A percentile compares a stretch with the other conserved stretches of the same genome.
phyloP scores from a whole-genome alignment of 2,888 invertebrate genomes.

The Ptilodon capucinus region DNA sequence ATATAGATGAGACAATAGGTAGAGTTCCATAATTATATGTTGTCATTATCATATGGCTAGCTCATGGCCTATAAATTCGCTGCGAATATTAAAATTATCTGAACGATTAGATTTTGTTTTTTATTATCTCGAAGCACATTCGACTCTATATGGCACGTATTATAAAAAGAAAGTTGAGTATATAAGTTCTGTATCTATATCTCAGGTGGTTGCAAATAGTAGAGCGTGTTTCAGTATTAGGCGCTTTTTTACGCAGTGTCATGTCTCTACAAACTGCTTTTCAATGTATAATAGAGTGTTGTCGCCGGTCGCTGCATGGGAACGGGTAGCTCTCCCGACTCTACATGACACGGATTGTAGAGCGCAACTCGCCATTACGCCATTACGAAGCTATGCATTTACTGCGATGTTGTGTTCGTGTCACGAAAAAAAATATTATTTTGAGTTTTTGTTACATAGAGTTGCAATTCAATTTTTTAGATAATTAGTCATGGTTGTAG shows the following conservation, averaged over 20 bases:
- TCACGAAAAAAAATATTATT: slow-evolving; percentile 12
- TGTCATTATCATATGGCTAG: too few relatives aligned
- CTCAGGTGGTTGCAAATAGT: not conserved
- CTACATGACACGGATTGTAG: slow-evolving; percentile 68
- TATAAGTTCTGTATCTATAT: not conserved
- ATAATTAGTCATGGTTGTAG: too few relatives aligned
- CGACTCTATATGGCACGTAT: not conserved
- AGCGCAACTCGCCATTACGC: slow-evolving; percentile 57
- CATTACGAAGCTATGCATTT: slow-evolving; percentile 44
- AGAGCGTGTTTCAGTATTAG: too few relatives aligned
- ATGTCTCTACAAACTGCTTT: slow-evolving; percentile 17
- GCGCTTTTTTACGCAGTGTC: slow-evolving; percentile 2
- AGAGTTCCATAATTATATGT: not conserved
- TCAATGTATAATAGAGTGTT: slow-evolving; percentile 58
- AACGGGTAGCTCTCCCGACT: slow-evolving; percentile 58
- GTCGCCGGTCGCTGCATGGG: slow-evolving; percentile 66
- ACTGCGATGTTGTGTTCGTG: slow-evolving; percentile 9
- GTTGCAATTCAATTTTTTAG: too few relatives aligned
- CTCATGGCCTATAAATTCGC: too few relatives aligned
- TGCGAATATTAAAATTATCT: too few relatives aligned
- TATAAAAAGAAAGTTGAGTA: not conserved
- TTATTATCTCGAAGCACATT: too few relatives aligned
- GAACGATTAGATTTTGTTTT: too few relatives aligned
- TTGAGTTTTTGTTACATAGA: not conserved
- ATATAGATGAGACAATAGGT: slow-evolving; percentile 31